Conservation (phyloP, 1,140 invertebrate genomes). For the Apis cerana region DNA sequence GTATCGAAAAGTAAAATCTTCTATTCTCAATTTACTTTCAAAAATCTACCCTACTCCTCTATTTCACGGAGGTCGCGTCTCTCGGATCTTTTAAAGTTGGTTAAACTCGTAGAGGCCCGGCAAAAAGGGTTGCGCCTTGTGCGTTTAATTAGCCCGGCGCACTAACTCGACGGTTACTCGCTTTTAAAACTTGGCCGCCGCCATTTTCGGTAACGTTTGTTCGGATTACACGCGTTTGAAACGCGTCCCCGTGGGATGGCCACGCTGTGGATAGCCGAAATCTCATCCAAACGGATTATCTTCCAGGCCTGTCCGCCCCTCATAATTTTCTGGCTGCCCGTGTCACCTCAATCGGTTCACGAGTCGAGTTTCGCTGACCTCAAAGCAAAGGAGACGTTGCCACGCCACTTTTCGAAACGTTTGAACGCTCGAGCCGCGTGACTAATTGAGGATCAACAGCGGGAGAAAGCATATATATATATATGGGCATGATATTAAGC, state of each 20-base stretch:
- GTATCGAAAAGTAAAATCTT: too few relatives aligned
- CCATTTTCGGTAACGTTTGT: conserved; percentile 51
- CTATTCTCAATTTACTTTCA: too few relatives aligned
- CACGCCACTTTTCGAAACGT: too few relatives aligned
- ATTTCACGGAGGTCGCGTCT: conserved; percentile 34
- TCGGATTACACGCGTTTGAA: conserved; percentile 60
- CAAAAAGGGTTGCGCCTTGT: conserved; percentile 33
- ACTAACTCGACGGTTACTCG: background rate
- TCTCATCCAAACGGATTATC: conserved; percentile 39
- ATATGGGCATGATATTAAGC: too few relatives aligned
- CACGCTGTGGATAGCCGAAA: background rate
- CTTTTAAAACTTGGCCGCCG: conserved; percentile 56
- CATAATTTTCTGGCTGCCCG: conserved; percentile 30
- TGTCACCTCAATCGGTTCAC: conserved; percentile 3
- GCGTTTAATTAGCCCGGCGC: conserved; percentile 46
- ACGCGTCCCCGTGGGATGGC: conserved; percentile 26
- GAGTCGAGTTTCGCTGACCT: background rate
- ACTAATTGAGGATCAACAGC: too few relatives aligned
- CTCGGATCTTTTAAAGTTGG: conserved; percentile 4
- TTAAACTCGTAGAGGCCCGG: conserved; percentile 18
- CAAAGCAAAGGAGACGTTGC: background rate
- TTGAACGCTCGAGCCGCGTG: too few relatives aligned
- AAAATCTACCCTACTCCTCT: background rate
- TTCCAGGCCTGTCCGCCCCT: background rate
- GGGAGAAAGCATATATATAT: too few relatives aligned